Evolutionary conservation across 2,888 invertebrate species (phyloP).

Genomic region (Lithophane socia): DNA sequence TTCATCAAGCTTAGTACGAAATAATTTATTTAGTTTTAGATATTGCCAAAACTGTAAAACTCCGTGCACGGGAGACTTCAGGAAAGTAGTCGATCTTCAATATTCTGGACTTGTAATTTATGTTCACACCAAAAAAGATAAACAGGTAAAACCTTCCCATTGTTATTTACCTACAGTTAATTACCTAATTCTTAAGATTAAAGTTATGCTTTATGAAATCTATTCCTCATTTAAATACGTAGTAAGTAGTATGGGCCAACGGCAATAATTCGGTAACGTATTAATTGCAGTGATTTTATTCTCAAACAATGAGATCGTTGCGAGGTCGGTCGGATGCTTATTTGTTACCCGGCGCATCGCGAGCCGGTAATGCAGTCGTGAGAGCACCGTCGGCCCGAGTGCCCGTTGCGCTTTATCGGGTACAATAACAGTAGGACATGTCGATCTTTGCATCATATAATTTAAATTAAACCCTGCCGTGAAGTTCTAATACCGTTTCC

Average conservation of each 20-base stretch:
- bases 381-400: neutral
- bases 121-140: conserved; percentile 48
- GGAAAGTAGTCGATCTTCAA: conserved; percentile 63
- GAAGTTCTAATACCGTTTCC: neutral
- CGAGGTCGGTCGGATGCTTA: neutral
- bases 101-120: conserved; percentile 68
- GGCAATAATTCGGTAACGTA: neutral
- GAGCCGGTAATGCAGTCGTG: conserved; percentile 37
- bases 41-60: conserved; percentile 59
- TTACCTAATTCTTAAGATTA: neutral
- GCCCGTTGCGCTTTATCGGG: conserved; percentile 31
- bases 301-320: neutral
- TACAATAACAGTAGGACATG: neutral
- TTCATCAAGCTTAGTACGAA: neutral
- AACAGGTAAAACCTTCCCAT: conserved; percentile 20
- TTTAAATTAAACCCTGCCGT: neutral
- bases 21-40: conserved; percentile 28
- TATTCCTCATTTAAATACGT: neutral
- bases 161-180: neutral
- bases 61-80: conserved; percentile 60
- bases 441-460: neutral
- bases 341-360: conserved; percentile 34
- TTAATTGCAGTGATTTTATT: neutral
- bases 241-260: neutral
- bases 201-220: neutral